Base-by-base conservation (phyloP, 2,113 vertebrate species). In the Abramis brama region DNA sequence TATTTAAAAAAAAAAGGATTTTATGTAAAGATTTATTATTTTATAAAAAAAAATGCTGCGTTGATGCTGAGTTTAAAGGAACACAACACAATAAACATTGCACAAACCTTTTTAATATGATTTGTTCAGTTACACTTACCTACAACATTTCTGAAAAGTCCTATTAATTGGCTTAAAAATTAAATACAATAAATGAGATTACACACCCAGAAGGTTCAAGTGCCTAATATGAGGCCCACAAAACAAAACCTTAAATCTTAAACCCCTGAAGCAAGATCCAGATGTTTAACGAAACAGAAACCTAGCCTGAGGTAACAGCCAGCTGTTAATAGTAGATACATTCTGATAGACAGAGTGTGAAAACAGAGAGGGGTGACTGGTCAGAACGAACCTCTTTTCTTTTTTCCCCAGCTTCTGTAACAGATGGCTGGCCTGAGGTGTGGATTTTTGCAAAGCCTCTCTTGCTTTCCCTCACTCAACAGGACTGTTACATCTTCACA, bases 381-480 rank as follows among this genome's bases (percentile, higher is more conserved):
- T 88, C 82, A 90, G 36, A 79, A 86, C 36, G 55, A 73, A 75
- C 78, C 86, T 73, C 30, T 55, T 47, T 39, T 57, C 55, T 47
- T 78, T 86, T 77, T 45, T 55, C 12, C 73, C 74, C 64, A 73
- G 85, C 87, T 71, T 87, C 83, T 86, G 83, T 74, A 75, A 77
- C 89, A 90, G 79, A 88, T 90, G 89, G 89, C 83, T 85, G 85
- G 87, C 85, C 87, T 85, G 83, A 88, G 87, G 89, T 90, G 71
- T 86, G 83, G 82, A 84, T 55, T 43, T 68, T 78, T 88, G 64
- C 77, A 68, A 81, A 64, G 57, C 86, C 64, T 60, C 50, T 64
- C 55, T 55, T 59, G 30, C 47, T 74, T 57, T 55, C 43, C 59
- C 30, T 75, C 52, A 17, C 52, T 21, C 39, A 59, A 39, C 70